Evolutionary conservation across 2,113 vertebrate genomes (phyloP).

Genomic region (Lampris megalopsis): DNA sequence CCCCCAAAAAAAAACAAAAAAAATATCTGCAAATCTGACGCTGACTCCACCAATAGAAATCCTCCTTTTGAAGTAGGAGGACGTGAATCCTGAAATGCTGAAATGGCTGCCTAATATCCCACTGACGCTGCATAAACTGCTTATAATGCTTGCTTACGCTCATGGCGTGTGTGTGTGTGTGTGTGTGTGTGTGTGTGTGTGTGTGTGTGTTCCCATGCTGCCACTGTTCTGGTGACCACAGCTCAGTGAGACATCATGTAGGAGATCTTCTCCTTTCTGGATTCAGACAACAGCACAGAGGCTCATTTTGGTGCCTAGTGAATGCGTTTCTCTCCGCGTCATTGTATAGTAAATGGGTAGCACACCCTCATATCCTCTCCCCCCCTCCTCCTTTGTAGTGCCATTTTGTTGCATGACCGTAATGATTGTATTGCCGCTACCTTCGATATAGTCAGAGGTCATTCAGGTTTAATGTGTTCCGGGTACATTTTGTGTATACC

Average conservation of each 20-base stretch:
- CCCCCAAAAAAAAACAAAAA: constrained; percentile 32
- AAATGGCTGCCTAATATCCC: constrained; percentile 71
- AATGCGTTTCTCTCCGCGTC: constrained; percentile 50
- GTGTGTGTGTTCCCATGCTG: constrained; percentile 7
- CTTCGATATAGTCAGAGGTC: constrained; percentile 38
- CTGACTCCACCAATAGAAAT: constrained; percentile 58
- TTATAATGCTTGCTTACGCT: constrained; percentile 48
- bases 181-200: constrained; percentile 17
- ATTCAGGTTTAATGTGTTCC: constrained; percentile 58
- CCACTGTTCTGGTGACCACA: constrained; percentile 10
- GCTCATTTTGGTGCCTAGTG: constrained; percentile 32
- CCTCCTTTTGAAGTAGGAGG: constrained; percentile 64
- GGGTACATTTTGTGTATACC: constrained; percentile 41
- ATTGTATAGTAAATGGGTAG: constrained; percentile 47
- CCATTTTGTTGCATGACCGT: constrained; percentile 44
- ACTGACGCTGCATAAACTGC: constrained; percentile 70
- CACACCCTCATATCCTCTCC: constrained; percentile 42
- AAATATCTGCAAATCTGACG: constrained; percentile 55
- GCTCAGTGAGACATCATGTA: constrained; percentile 23
- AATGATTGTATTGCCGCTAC: constrained; percentile 29
- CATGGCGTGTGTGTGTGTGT: neutral
- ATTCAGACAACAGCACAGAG: constrained; percentile 26
- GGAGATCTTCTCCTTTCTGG: constrained; percentile 30
- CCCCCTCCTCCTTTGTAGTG: constrained; percentile 38
- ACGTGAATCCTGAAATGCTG: constrained; percentile 63